A percentile compares a stretch with the other conserved stretches of the same genome.
phyloP scores from a whole-genome alignment of 1,140 invertebrate species.

The Atta colombica region DNA sequence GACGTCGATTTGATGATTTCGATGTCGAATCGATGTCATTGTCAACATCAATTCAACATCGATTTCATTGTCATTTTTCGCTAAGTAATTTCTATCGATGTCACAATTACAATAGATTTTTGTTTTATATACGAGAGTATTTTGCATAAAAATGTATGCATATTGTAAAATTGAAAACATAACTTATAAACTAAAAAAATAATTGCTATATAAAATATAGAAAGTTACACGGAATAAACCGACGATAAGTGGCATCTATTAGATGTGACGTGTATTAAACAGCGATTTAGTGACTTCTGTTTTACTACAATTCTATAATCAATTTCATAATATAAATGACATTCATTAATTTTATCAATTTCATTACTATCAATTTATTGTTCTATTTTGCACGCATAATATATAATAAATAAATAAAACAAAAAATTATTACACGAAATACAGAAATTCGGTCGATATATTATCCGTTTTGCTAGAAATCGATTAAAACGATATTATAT shows the following conservation, averaged over 20 bases:
- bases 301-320: background rate
- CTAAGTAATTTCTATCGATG: background rate
- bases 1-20: too few relatives aligned
- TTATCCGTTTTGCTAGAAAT: background rate
- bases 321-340: background rate
- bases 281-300: background rate
- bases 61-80: too few relatives aligned
- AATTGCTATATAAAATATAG: background rate
- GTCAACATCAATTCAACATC: too few relatives aligned
- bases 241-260: conserved; percentile 46
- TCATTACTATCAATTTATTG: background rate
- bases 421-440: background rate
- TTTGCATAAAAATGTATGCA: background rate
- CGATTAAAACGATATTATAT: background rate
- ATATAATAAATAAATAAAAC: background rate
- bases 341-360: background rate
- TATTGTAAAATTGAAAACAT: background rate
- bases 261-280: background rate
- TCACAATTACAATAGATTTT: background rate
- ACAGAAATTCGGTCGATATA: conserved; percentile 22
- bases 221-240: background rate
- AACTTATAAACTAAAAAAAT: background rate
- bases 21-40: too few relatives aligned
- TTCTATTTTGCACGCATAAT: background rate
- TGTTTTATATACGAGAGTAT: background rate